Evolutionary conservation across 2,888 invertebrate species (phyloP), one percentile per base, ranked within the genome.

Genomic region (Hemistola chrysoprasaria): DNA sequence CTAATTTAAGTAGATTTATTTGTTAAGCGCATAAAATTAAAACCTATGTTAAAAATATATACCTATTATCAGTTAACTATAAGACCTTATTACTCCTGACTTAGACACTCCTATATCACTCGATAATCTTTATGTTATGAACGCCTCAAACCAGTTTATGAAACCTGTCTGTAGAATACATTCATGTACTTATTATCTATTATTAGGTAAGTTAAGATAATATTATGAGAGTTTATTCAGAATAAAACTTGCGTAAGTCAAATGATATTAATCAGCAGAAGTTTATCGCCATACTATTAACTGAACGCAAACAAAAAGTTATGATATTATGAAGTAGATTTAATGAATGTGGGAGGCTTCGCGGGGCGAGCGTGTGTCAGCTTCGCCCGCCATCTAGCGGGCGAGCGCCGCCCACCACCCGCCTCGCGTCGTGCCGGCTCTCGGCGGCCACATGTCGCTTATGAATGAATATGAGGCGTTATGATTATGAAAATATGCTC

Each of bases 401-500:
- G 78, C 77, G 74, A 71, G 72, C 74, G 72, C 75, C 78, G 77
- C 81, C 82, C 82, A 75, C 81, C 78, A 59, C 67, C 68, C 73
- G 69, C 68, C 70, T 59, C 62, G 62, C 59, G 59, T 56, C 53
- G 50, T 49, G 55, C 47, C n/a, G n/a, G 39, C 45, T 40, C 59
- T 52, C 70, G 11, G 62, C 71, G 66, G 57, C 68, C 81, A 77
- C 84, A 80, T 79, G 74, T 85, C 83, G 82, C 83, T 87, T 89
- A 89, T 89, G 86, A 89, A 89, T 87, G 87, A 89, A 89, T 89
- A 88, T 88, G 86, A 88, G 86, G 85, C 86, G 87, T 86, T 87
- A 88, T 88, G 88, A 88, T 86, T 87, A 89, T 89, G 85, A 86
- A 84, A 89, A 85, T 88, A 88, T 88, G 88, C 89, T 78, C 90